Conservation (phyloP, 2,113 vertebrate genomes). For the Heloderma charlesbogerti region DNA sequence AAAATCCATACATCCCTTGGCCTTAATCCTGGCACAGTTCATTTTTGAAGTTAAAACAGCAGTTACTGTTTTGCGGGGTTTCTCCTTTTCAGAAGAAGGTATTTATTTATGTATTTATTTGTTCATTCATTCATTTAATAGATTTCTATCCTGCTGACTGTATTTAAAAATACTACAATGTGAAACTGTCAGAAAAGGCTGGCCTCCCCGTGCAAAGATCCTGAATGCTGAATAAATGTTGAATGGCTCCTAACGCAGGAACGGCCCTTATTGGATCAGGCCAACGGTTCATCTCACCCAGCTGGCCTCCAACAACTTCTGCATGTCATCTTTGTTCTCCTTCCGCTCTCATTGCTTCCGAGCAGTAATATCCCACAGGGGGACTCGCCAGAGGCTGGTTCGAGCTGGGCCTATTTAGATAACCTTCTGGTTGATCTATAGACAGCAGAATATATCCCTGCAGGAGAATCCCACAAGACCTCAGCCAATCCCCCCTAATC, state of each 20-base stretch:
- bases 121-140: no score
- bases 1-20: no score
- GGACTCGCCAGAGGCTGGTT: slow-evolving; percentile 69
- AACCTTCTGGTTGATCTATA: slow-evolving; percentile 78
- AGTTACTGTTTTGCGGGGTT: no score
- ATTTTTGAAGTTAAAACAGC: no score
- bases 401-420: slow-evolving; percentile 79
- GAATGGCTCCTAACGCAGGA: background rate
- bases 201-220: background rate
- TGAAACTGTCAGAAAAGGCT: background rate
- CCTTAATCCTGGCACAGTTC: no score
- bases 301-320: background rate
- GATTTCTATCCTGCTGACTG: background rate
- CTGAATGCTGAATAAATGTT: background rate
- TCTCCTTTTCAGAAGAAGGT: no score
- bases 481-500: slow-evolving; percentile 80
- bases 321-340: slow-evolving; percentile 12
- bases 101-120: no score
- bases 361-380: slow-evolving; percentile 70
- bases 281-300: background rate
- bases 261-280: slow-evolving; percentile 22
- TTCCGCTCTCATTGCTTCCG: slow-evolving; percentile 49
- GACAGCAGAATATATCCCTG: slow-evolving; percentile 74
- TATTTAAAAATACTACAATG: no score
- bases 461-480: slow-evolving; percentile 77